Evolutionary conservation across 2,888 invertebrate genomes (phyloP).

Genomic region (Metacarcinus magister): DNA sequence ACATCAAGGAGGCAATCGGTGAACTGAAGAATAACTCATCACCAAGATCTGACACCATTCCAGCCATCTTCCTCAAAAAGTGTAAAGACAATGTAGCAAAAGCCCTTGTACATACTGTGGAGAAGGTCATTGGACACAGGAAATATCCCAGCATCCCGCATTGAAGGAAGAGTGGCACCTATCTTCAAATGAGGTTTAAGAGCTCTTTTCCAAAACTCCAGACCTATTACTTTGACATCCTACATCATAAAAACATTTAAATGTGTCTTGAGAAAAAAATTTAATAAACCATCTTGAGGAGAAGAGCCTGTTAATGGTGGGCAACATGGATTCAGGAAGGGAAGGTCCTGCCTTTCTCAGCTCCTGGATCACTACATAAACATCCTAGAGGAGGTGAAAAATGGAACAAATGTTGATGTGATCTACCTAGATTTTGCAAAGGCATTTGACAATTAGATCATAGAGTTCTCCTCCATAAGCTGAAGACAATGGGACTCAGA

Average conservation of each 20-base stretch:
- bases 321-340: too few species aligned
- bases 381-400: neutral
- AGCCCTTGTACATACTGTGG: neutral
- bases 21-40: constrained; percentile 39
- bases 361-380: neutral
- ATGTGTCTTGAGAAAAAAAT: too few species aligned
- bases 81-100: constrained; percentile 16
- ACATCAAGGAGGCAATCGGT: constrained; percentile 35
- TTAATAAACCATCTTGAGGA: neutral
- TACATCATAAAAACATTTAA: neutral
- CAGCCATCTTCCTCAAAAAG: too few species aligned
- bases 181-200: neutral
- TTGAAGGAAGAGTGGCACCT: neutral
- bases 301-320: neutral
- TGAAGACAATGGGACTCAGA: neutral
- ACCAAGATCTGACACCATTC: neutral
- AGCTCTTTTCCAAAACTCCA: neutral
- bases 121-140: neutral
- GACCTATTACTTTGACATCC: neutral
- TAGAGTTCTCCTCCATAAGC: too few species aligned
- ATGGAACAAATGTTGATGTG: too few species aligned
- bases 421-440: too few species aligned
- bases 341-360: constrained; percentile 5
- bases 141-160: neutral
- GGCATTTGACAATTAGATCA: too few species aligned